Percentiles rank a stretch among this genome's conserved stretches.
phyloP scores from a whole-genome alignment of 2,113 vertebrate species.

The Ursus arctos region DNA sequence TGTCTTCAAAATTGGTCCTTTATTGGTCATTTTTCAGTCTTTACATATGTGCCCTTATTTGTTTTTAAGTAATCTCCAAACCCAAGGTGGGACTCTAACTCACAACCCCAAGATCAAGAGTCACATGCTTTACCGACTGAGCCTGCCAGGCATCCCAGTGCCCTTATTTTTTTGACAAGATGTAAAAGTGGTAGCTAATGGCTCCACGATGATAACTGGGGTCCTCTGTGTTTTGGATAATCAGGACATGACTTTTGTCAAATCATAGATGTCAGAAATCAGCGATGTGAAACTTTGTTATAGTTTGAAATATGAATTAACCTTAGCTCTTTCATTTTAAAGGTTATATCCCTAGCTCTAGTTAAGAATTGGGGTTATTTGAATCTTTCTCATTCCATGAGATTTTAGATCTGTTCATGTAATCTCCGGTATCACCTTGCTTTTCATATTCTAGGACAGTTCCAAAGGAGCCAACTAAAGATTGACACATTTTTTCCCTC shows the following conservation, averaged over 20 bases:
- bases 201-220: background rate
- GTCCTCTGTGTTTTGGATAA: background rate
- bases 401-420: background rate
- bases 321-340: background rate
- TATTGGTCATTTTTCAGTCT: slow-evolving; percentile 16
- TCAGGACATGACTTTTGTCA: background rate
- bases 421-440: background rate
- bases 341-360: background rate
- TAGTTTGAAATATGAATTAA: slow-evolving; percentile 17
- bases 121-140: background rate
- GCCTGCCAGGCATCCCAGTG: background rate
- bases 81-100: background rate
- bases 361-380: background rate
- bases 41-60: background rate
- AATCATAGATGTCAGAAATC: background rate
- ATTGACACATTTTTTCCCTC: background rate
- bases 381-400: background rate
- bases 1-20: background rate
- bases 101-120: background rate
- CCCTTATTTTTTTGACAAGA: background rate
- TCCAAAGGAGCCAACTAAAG: background rate
- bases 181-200: background rate
- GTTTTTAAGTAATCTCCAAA: background rate
- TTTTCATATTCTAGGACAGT: slow-evolving; percentile 2
- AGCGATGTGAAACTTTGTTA: background rate